These are phyloP conservation scores for Microcebus griseorufus DNA, from an alignment of 2,113 vertebrate species.

Conservation along the genomic window DNA sequence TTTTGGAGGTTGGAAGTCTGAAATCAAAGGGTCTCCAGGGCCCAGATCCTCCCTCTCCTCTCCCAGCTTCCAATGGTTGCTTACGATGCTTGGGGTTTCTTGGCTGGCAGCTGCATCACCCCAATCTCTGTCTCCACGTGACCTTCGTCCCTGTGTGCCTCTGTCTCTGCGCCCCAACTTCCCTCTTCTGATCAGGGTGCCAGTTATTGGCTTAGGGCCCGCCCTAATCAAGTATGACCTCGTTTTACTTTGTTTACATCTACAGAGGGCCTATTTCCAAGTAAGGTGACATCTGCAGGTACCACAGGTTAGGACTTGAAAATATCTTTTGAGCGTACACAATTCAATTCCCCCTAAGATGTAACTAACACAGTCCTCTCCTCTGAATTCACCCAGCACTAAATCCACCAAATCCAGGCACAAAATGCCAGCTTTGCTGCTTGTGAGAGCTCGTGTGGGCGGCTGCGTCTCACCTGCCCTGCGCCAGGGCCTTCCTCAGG, in stretches of 20 bases:
- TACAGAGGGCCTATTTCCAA: neutral
- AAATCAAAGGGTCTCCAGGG: neutral
- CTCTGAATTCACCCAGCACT: neutral
- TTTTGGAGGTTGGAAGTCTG: neutral
- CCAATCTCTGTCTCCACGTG: neutral
- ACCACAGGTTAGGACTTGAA: neutral
- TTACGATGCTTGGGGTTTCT: too few relatives aligned
- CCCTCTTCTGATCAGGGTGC: neutral
- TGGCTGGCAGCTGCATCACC: fast-evolving
- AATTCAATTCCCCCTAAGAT: neutral
- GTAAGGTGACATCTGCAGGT: neutral
- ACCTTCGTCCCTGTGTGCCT: neutral
- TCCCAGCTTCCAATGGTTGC: fast-evolving
- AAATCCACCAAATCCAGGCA: neutral
- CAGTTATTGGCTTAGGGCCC: fast-evolving
- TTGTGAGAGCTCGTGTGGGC: fast-evolving
- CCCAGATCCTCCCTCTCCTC: fast-evolving
- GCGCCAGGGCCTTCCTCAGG: fast-evolving
- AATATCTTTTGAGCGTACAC: neutral
- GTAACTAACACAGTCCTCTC: neutral
- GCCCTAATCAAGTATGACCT: fast-evolving
- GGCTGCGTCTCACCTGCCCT: fast-evolving
- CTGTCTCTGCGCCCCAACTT: neutral
- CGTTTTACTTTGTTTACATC: neutral
- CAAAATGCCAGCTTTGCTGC: fast-evolving